Base-by-base conservation (phyloP, 2,113 vertebrate species). In the Brienomyrus brachyistius region DNA sequence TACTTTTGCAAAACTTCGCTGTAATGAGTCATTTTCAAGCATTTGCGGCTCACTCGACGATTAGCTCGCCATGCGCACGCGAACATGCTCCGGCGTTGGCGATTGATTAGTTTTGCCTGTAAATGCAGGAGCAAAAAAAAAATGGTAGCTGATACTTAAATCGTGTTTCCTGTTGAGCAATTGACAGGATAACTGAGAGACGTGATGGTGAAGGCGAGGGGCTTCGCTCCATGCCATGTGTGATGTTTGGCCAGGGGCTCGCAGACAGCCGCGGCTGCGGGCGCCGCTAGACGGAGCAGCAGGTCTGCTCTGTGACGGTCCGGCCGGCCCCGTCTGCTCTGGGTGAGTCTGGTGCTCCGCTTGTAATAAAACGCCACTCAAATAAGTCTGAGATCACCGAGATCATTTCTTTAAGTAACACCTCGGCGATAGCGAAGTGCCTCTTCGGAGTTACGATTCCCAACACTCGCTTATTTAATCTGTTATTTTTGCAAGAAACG, bases 81-180 rank as follows among this genome's bases (percentile, higher is more conserved):
- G 70, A 40, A 50, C 77, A 89, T 83, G 77, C 31, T 1, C 77
- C 19, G 48, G 31, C 51, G 74, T 89, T 86, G 84, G 45, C 84
- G 47, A 90, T 90, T 90, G 89, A 90, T 90, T 90, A 87, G 84
- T 74, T 48, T 74, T 88, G 89, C 86, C 89, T 90, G 77, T 27
- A 27, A 77, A n/a, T 45, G 48, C 11, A 59, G 86, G n/a, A 52
- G 51, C 52, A 74, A 59, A 90, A 54, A 54, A 51, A 90, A 87
- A 90, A 90, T 82, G 86, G 89, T 35, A 90, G 86, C 86, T 82
- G 43, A 82, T 90, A 19, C 85, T 31, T 82, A 77, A 88, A 48
- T 59, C 43, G 31, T 80, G 45, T 87, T 87, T 86, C 43, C 80
- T 35, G 54, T 50, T 77, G 27, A 51, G 47, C 40, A 5, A 48